Evolutionary conservation across 2,888 invertebrate species (phyloP), one percentile per base, ranked within the genome.

Genomic region (Hoplodrina ambigua): DNA sequence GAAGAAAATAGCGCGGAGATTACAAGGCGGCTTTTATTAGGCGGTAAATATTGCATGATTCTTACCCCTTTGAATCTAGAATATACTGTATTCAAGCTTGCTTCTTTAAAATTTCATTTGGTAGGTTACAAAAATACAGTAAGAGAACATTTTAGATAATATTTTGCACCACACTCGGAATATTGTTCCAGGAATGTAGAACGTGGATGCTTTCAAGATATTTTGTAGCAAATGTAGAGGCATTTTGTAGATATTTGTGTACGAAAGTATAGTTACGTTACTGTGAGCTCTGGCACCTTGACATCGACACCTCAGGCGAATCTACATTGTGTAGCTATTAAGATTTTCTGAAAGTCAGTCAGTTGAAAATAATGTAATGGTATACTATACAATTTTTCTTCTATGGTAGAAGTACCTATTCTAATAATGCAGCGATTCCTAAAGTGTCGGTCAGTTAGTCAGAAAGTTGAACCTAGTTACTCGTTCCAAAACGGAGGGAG

Each of bases 71-170:
- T 25, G 54, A 62, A 68, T 46, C 44, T 11, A n/a, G 30, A 37
- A 11, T 4, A 17, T 33, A 49, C 41, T 33, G 46, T 60, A 80
- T 50, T 33, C 57, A 54, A 63, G 41, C 53, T 30, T 5, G 20
- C 46, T 64, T 55, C 30, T 65, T 78, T 54, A 52, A 74, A 83
- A 61, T 59, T 74, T 60, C 20, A 60, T 66, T 20, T 60, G 50
- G 25, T 30, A n/a, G 11, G 19, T 44, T 20, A 58, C 41, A 30
- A 50, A 61, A 66, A 60, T 46, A 50, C 69, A 52, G 50, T 46
- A 2, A 52, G 11, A 59, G 50, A 58, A 66, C 52, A 46, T 52
- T 54, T 73, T 25, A 53, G 20, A 62, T 58, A 54, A 54, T 75
- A 68, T 76, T 76, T 80, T 55, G 15, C 8, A 61, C 46, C 13